Base-by-base conservation (phyloP, 2,888 invertebrate species). In the Euzetes globulus region DNA sequence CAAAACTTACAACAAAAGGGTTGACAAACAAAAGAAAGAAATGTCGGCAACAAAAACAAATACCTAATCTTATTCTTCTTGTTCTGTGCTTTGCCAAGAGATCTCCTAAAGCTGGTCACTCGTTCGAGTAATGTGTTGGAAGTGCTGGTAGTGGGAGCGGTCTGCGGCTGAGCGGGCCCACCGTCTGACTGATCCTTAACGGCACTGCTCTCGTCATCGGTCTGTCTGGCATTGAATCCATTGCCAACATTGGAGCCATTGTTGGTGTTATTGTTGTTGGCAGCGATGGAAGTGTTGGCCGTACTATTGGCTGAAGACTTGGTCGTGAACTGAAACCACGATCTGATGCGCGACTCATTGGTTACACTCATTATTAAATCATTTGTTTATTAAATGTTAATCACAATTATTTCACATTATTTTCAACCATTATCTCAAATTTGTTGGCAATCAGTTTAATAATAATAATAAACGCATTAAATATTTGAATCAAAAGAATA, bases 1-100 rank as follows among this genome's bases (percentile, higher is more conserved):
- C 41, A 41, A 41, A 41, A 41, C 41, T 41, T 13, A n/a, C n/a
- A 41, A 41, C 41, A 41, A 41, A 33, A 33, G 33, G 9, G 4
- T 33, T 33, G 33, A 33, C 33, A 33, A 33, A 33, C 33, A 33
- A 33, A 33, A 41, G 41, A n/a, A 33, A 27, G 17, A n/a, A 27
- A 29, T 60, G 29, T 33, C 60, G 17, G 29, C 33, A n/a, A n/a
- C n/a, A n/a, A n/a, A n/a, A n/a, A 72, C 19, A 13, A 71, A 37
- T 41, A 74, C 74, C 74, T 50, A 71, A 74, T 71, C 47, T 74
- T 74, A 70, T 74, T 71, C 47, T 74, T 74, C 29, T 52, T 74
- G 22, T 55, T 37, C 27, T 71, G 71, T 3, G 72, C 55, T 37
- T 74, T 74, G 5, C 71, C 71, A 1, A 74, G 55, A 45, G 71